phyloP scores from a whole-genome alignment of 1,140 invertebrate genomes.

The Chrysoperla carnea region DNA sequence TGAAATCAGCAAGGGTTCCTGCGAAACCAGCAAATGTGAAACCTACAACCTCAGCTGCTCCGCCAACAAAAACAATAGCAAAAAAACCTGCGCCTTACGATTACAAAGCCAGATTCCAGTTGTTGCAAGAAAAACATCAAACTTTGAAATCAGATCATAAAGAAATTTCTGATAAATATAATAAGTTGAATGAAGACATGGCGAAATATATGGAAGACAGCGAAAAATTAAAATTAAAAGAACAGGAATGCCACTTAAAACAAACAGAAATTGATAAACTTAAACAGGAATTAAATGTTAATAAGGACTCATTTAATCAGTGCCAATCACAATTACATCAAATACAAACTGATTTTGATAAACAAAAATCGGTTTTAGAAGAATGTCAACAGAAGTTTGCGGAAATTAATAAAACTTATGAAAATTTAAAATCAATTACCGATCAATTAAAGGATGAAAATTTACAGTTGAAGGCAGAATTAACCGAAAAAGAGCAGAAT shows the following conservation, averaged over 20 bases:
- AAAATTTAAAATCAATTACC: background rate
- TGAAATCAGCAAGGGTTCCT: no score
- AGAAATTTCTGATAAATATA: background rate
- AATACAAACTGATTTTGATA: background rate
- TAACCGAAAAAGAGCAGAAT: background rate
- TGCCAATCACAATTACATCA: background rate
- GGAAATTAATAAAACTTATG: background rate
- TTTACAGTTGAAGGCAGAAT: background rate
- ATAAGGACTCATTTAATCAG: background rate
- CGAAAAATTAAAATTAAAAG: background rate
- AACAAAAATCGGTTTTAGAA: background rate
- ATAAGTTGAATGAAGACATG: background rate
- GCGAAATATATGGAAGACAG: background rate
- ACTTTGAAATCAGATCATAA: background rate
- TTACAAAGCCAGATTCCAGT: background rate
- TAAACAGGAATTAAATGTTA: background rate
- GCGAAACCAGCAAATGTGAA: no score
- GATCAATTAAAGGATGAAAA: background rate
- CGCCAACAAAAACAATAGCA: background rate
- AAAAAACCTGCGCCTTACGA: background rate
- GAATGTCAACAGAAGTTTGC: background rate
- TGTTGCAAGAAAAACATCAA: background rate
- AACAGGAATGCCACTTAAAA: background rate
- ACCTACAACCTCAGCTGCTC: no score
- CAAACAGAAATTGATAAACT: background rate